phyloP scores from a whole-genome alignment of 2,113 vertebrate species.

The Catharus bicknelli region DNA sequence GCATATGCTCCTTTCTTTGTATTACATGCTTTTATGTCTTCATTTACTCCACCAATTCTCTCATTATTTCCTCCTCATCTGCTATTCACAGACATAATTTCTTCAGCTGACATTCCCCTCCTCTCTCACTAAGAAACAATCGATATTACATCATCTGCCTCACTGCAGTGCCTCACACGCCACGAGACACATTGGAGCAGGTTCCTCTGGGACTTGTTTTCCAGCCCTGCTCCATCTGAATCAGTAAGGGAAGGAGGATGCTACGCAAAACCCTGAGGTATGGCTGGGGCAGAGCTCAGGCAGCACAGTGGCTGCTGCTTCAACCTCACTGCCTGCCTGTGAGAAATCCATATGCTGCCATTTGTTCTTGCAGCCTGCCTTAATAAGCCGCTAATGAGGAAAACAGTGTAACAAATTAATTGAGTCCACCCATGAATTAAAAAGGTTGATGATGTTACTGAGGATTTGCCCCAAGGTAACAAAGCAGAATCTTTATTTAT shows the following conservation, averaged over 20 bases:
- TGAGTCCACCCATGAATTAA: conserved; percentile 6
- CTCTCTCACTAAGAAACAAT: conserved; percentile 69
- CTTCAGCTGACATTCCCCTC: conserved; percentile 59
- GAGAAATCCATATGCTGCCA: conserved; percentile 48
- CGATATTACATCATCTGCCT: conserved; percentile 74
- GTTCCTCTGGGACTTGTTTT: conserved; percentile 64
- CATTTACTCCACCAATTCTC: conserved; percentile 62
- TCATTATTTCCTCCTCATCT: conserved; percentile 69
- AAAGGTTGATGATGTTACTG: neutral
- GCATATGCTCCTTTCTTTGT: conserved; percentile 61
- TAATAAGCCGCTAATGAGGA: conserved; percentile 37
- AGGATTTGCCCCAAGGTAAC: neutral
- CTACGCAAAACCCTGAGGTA: conserved; percentile 14
- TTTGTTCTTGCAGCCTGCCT: conserved; percentile 35
- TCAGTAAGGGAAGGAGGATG: conserved; percentile 40
- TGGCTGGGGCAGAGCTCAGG: conserved; percentile 36
- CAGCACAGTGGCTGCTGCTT: neutral
- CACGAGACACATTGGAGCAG: conserved; percentile 54
- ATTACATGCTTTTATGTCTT: conserved; percentile 66
- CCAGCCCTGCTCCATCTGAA: conserved; percentile 32
- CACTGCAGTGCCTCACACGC: conserved; percentile 47
- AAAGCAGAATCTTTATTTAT: neutral
- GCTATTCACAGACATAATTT: conserved; percentile 64
- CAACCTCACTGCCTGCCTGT: neutral
- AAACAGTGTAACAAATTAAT: conserved; percentile 17